phyloP scores from a whole-genome alignment of 2,113 vertebrate species.

The Apus apus region DNA sequence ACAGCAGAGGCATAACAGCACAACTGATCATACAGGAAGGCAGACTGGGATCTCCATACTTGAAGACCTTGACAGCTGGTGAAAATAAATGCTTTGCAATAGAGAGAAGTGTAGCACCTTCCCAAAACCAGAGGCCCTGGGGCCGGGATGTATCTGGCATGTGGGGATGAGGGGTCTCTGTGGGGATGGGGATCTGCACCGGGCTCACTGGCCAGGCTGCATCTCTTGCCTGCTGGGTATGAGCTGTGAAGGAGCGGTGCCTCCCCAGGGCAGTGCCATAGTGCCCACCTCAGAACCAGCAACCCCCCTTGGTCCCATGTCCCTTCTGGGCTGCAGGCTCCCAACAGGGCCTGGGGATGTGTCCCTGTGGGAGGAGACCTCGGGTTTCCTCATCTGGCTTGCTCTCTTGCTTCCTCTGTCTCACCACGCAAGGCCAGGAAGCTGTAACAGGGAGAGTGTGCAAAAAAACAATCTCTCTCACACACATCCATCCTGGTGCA shows the following conservation, averaged over 20 bases:
- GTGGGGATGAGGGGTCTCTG: background rate
- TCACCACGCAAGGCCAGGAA: background rate
- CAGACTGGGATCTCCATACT: background rate
- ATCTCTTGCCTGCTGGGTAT: too few species aligned
- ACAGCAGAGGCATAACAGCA: background rate
- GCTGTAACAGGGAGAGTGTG: background rate
- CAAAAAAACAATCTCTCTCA: background rate
- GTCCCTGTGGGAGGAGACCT: background rate
- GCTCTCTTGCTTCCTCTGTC: background rate
- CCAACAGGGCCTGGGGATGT: background rate
- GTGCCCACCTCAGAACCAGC: background rate
- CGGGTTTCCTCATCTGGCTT: background rate
- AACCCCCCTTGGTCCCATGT: accelerated
- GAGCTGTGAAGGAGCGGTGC: background rate
- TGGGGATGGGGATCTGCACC: too few species aligned
- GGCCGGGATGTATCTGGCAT: accelerated
- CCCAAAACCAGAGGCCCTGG: background rate
- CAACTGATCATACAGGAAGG: too few species aligned
- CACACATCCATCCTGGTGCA: background rate
- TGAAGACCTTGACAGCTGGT: background rate
- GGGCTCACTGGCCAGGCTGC: too few species aligned
- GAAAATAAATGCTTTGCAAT: background rate
- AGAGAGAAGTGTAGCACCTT: background rate
- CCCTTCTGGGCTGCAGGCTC: background rate
- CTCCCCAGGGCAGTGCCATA: accelerated